phyloP scores from a whole-genome alignment of 2,888 invertebrate genomes.

The Ophioninae sp. region DNA sequence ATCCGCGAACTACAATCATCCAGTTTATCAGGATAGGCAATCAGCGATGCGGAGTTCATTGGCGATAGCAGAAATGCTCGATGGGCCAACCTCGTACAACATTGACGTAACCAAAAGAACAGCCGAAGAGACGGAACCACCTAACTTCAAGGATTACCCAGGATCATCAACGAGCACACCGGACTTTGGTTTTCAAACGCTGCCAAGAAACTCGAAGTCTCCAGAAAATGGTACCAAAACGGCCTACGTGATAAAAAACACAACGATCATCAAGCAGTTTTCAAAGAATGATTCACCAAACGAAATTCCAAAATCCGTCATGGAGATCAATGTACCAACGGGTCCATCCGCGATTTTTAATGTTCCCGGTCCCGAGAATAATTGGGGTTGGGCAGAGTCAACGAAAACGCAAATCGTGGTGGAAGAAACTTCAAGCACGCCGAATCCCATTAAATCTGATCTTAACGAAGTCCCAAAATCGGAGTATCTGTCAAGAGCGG shows the following conservation, averaged over 20 bases:
- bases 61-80: constrained; percentile 15
- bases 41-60: constrained; percentile 33
- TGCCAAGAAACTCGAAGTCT: constrained; percentile 4
- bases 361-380: background rate
- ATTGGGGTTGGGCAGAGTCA: constrained; percentile 38
- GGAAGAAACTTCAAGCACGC: constrained; percentile 5
- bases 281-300: background rate
- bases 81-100: background rate
- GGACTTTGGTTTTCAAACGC: constrained; percentile 20
- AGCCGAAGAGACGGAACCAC: background rate
- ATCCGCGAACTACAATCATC: constrained; percentile 33
- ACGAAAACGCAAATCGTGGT: constrained; percentile 9
- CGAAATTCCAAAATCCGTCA: background rate
- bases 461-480: background rate
- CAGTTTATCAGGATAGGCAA: constrained; percentile 48
- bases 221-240: constrained; percentile 28
- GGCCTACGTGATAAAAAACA: constrained; percentile 45
- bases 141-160: background rate
- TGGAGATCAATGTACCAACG: constrained; percentile 18
- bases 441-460: background rate
- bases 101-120: constrained; percentile 8
- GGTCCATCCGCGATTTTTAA: constrained; percentile 20
- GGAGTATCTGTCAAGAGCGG: background rate
- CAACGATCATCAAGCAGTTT: constrained; percentile 33
- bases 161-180: constrained; percentile 8